These are phyloP conservation scores for Fistularia commersonii DNA, from an alignment of 2,797 vertebrate species.

Conservation along the genomic window DNA sequence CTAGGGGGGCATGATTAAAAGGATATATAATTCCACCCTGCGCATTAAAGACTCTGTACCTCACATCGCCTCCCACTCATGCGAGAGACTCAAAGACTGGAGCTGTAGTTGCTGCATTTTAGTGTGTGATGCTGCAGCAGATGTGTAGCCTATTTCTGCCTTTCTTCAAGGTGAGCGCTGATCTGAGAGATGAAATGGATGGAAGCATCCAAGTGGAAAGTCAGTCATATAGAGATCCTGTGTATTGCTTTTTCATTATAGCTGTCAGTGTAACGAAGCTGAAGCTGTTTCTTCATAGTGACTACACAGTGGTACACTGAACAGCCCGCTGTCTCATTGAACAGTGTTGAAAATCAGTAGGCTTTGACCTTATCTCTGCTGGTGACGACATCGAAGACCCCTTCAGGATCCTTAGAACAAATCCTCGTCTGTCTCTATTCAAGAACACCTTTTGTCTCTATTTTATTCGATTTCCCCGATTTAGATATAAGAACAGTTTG, in stretches of 20 bases:
- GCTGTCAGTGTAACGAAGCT: conserved; percentile 43
- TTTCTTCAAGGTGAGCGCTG: conserved; percentile 64
- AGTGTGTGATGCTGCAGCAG: conserved; percentile 14
- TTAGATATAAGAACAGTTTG: too few relatives aligned
- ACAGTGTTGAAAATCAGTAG: conserved; percentile 71
- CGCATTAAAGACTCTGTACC: conserved; percentile 82
- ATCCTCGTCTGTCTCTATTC: conserved; percentile 36
- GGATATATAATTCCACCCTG: conserved; percentile 85
- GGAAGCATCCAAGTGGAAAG: conserved; percentile 66
- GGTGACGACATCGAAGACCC: conserved; percentile 60
- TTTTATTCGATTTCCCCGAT: too few relatives aligned
- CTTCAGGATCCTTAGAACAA: conserved; percentile 44
- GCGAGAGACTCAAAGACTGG: conserved; percentile 33
- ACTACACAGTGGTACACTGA: conserved; percentile 31
- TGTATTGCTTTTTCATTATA: conserved; percentile 60
- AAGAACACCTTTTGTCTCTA: neutral
- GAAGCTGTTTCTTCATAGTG: conserved; percentile 34
- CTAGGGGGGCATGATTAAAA: conserved; percentile 91
- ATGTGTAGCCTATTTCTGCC: conserved; percentile 33
- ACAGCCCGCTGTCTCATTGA: conserved; percentile 48
- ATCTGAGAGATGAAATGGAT: conserved; percentile 62
- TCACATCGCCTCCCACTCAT: conserved; percentile 64
- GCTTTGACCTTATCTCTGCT: conserved; percentile 71
- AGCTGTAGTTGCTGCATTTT: conserved; percentile 11
- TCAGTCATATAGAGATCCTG: conserved; percentile 58